A percentile compares a stretch with the other conserved stretches of the same genome.
Evolutionary conservation across 2,888 invertebrate genomes (phyloP).

Genomic region (Drosophila buzzatii): DNA sequence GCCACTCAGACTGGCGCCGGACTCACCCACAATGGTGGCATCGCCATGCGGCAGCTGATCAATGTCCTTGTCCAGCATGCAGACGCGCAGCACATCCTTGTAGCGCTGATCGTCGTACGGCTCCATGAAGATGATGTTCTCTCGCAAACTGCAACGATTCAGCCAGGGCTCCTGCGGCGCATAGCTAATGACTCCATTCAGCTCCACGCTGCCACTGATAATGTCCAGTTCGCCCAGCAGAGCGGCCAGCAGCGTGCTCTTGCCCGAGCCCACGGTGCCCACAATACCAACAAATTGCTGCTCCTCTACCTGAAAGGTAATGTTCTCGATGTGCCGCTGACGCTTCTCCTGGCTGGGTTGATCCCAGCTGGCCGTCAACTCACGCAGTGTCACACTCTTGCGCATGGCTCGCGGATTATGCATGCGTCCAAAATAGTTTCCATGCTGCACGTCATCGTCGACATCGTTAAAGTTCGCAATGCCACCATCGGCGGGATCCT

Average conservation of each 20-base stretch:
- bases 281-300: conserved; percentile 86
- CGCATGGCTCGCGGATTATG: conserved; percentile 73
- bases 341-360: conserved; percentile 68
- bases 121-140: conserved; percentile 96
- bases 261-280: conserved; percentile 91
- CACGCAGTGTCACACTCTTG: conserved; percentile 84
- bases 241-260: conserved; percentile 90
- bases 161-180: conserved; percentile 94
- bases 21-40: conserved; percentile 87
- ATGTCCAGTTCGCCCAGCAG: conserved; percentile 91
- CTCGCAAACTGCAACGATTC: conserved; percentile 91
- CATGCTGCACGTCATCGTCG: conserved; percentile 67
- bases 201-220: conserved; percentile 87
- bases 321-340: conserved; percentile 74
- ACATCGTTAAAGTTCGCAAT: conserved; percentile 69
- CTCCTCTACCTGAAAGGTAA: conserved; percentile 85
- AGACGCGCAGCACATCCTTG: conserved; percentile 86
- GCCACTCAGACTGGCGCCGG: conserved; percentile 90
- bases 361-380: conserved; percentile 87
- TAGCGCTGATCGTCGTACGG: conserved; percentile 87
- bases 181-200: conserved; percentile 90
- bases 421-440: conserved; percentile 68
- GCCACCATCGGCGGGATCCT: conserved; percentile 78
- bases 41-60: conserved; percentile 87
- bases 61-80: conserved; percentile 88